A percentile compares a stretch with the other conserved stretches of the same genome.
These are phyloP conservation scores for Diarsia mendica DNA, from an alignment of 2,888 invertebrate species.

Conservation along the genomic window DNA sequence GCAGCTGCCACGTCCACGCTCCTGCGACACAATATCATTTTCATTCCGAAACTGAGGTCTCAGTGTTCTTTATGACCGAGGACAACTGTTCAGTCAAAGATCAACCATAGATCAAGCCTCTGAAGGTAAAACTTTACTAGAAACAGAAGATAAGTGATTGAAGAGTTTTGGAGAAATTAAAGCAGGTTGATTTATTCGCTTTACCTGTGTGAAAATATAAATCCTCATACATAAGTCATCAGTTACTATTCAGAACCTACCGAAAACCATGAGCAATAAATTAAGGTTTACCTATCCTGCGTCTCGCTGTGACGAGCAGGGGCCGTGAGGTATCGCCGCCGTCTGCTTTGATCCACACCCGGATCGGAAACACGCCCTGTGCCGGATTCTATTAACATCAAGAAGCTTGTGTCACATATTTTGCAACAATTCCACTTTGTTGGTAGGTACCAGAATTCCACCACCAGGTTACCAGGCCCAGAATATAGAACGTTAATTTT, in stretches of 20 bases:
- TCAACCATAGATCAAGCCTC: too few relatives aligned
- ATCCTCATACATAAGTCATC: too few relatives aligned
- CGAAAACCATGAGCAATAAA: too few relatives aligned
- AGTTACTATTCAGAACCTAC: too few relatives aligned
- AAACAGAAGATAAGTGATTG: too few relatives aligned
- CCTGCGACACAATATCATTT: constrained; percentile 70
- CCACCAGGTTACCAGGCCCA: background rate
- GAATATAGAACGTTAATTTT: background rate
- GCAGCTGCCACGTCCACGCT: constrained; percentile 87
- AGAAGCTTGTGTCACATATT: background rate
- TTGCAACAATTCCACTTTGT: background rate
- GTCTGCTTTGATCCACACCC: constrained; percentile 74
- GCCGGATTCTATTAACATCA: constrained; percentile 48
- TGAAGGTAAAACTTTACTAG: too few relatives aligned
- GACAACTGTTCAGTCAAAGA: too few relatives aligned
- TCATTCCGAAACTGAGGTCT: background rate
- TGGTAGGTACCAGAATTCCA: background rate
- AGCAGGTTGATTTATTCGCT: too few relatives aligned
- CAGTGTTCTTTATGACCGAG: too few relatives aligned
- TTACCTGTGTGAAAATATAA: too few relatives aligned
- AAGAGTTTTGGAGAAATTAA: too few relatives aligned
- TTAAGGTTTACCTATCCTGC: constrained; percentile 75
- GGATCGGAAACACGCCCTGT: constrained; percentile 74
- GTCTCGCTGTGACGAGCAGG: constrained; percentile 82
- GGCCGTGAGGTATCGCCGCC: constrained; percentile 81